These are phyloP conservation scores for Allobates femoralis DNA, from an alignment of 2,797 vertebrate species.

Conservation along the genomic window DNA sequence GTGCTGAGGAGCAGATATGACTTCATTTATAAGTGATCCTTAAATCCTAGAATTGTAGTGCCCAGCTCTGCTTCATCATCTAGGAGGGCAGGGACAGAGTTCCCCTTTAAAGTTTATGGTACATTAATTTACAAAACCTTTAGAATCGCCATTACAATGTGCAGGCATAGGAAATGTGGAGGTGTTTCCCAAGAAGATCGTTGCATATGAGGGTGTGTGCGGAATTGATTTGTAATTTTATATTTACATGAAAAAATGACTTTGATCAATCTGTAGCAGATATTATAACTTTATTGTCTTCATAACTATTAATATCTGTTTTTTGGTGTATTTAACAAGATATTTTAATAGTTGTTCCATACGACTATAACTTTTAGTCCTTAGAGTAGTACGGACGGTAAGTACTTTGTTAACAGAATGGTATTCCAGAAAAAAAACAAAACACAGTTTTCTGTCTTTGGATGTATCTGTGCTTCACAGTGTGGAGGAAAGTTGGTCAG, in stretches of 20 bases:
- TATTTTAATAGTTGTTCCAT: background rate
- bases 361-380: constrained; percentile 15
- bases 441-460: constrained; percentile 46
- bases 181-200: no score
- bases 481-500: constrained; percentile 39
- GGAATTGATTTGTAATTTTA: no score
- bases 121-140: no score
- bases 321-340: background rate
- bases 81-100: no score
- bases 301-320: background rate
- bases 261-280: background rate
- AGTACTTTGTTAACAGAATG: constrained; percentile 46
- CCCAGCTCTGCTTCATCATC: no score
- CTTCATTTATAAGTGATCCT: no score
- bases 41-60: no score
- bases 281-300: background rate
- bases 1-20: no score
- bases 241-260: background rate
- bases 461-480: constrained; percentile 44
- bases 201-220: no score
- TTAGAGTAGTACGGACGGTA: constrained; percentile 40
- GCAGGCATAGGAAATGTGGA: no score
- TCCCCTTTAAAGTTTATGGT: no score
- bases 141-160: no score
- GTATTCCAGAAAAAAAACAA: constrained; percentile 28